Percentiles rank a stretch among this genome's conserved stretches.
These are phyloP conservation scores for Python bivittatus DNA, from an alignment of 2,113 vertebrate genomes.

Conservation along the genomic window DNA sequence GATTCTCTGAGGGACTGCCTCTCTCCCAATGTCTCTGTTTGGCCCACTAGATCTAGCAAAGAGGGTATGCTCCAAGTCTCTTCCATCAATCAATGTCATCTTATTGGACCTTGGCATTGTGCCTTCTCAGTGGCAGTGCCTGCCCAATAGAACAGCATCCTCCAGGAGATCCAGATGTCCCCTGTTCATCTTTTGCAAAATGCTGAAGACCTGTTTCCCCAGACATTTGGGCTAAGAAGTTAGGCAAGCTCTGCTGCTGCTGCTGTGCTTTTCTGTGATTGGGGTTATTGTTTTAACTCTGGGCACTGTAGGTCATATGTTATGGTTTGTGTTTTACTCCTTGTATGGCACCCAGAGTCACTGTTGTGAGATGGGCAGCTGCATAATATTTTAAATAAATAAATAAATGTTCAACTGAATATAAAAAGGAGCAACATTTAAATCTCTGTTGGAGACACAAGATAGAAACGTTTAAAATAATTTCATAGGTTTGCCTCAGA, in stretches of 20 bases:
- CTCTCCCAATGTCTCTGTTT: neutral
- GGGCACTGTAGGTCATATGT: too few species aligned
- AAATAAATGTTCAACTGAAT: neutral
- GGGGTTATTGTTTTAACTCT: neutral
- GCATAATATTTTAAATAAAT: neutral
- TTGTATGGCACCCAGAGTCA: neutral
- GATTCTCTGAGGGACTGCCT: neutral
- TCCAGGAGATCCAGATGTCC: neutral
- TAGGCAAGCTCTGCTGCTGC: neutral
- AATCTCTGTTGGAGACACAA: neutral
- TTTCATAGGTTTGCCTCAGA: neutral
- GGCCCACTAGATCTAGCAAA: neutral
- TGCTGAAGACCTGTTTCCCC: neutral
- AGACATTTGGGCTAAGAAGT: neutral
- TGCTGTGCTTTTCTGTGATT: neutral
- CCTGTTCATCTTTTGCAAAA: neutral
- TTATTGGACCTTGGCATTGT: neutral
- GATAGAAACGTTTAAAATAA: rapidly evolving
- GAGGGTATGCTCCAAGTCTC: neutral
- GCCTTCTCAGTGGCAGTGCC: neutral
- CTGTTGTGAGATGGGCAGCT: neutral
- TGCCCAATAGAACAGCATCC: neutral
- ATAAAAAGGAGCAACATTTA: neutral
- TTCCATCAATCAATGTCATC: neutral
- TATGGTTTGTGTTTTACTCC: neutral